Percentiles rank a stretch among this genome's conserved stretches.
phyloP scores from a whole-genome alignment of 2,797 vertebrate genomes.

The Orestias chungarensis region DNA sequence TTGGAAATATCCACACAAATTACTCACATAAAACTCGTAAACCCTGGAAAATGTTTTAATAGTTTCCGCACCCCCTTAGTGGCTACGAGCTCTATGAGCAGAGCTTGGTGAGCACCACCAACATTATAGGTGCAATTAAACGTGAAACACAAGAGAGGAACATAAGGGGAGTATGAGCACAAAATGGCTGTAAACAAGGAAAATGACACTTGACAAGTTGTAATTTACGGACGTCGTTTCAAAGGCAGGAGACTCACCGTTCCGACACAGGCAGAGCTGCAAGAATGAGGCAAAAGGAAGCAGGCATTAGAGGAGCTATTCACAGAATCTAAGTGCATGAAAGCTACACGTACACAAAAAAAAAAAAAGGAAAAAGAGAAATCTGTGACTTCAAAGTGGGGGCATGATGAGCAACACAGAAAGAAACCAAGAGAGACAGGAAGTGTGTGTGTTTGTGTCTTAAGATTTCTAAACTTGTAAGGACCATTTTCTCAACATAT shows the following conservation, averaged over 20 bases:
- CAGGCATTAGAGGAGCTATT: conserved; percentile 80
- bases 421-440: conserved; percentile 46
- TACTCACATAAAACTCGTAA: conserved; percentile 81
- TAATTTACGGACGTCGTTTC: conserved; percentile 83
- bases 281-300: conserved; percentile 71
- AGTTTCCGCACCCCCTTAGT: conserved; percentile 79
- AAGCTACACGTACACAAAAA: conserved; percentile 74
- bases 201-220: conserved; percentile 86
- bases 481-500: too few relatives aligned
- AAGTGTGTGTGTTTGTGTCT: conserved; percentile 50
- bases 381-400: conserved; percentile 77
- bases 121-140: conserved; percentile 84
- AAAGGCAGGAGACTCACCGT: conserved; percentile 76
- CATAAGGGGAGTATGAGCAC: conserved; percentile 70
- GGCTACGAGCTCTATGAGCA: conserved; percentile 74
- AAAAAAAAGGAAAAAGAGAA: conserved; percentile 65
- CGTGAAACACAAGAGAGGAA: conserved; percentile 77
- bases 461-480: too few relatives aligned
- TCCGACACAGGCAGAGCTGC: conserved; percentile 68
- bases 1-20: conserved; percentile 82
- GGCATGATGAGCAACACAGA: conserved; percentile 69
- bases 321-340: conserved; percentile 83
- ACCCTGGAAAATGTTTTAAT: conserved; percentile 84
- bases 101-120: conserved; percentile 67
- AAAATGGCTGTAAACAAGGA: conserved; percentile 85